Conservation (phyloP, 1,140 invertebrate species). For the Pogonognathellus flavescens region DNA sequence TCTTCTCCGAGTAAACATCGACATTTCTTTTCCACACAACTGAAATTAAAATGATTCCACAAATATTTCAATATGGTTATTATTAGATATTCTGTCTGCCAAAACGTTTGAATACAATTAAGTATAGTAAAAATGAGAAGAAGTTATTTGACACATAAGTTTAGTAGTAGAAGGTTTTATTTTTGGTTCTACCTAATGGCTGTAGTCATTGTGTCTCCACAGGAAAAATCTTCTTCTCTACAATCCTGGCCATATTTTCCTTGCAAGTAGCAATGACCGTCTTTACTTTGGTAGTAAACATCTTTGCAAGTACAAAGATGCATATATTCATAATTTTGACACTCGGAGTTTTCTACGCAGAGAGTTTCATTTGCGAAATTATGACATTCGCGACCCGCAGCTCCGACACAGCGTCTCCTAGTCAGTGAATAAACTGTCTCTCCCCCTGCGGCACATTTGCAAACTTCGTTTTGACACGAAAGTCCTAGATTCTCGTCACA, state of each 20-base stretch:
- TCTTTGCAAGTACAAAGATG: conserved; percentile 52
- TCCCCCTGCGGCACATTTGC: conserved; percentile 58
- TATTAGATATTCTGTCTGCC: too few species aligned
- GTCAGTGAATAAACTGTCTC: conserved; percentile 54
- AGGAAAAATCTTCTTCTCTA: conserved; percentile 56
- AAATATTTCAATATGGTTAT: too few species aligned
- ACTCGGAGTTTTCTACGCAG: conserved; percentile 55
- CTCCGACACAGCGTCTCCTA: conserved; percentile 55
- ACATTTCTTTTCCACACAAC: conserved; percentile 53
- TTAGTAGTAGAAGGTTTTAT: not conserved
- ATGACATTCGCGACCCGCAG: conserved; percentile 52
- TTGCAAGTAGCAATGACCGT: conserved; percentile 56
- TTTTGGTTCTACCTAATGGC: conserved; percentile 34
- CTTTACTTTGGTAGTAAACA: conserved; percentile 46
- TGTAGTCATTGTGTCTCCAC: conserved; percentile 55
- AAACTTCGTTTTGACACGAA: conserved; percentile 51
- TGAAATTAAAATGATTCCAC: not conserved
- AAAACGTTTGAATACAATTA: too few species aligned
- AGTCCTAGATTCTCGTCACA: conserved; percentile 47
- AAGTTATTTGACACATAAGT: too few species aligned
- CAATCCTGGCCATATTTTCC: conserved; percentile 56
- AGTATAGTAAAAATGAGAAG: too few species aligned
- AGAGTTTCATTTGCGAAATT: conserved; percentile 47
- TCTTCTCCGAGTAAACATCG: conserved; percentile 54
- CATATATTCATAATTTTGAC: conserved; percentile 57